Evolutionary conservation across 2,113 vertebrate genomes (phyloP).

Genomic region (Puffinus mauretanicus): DNA sequence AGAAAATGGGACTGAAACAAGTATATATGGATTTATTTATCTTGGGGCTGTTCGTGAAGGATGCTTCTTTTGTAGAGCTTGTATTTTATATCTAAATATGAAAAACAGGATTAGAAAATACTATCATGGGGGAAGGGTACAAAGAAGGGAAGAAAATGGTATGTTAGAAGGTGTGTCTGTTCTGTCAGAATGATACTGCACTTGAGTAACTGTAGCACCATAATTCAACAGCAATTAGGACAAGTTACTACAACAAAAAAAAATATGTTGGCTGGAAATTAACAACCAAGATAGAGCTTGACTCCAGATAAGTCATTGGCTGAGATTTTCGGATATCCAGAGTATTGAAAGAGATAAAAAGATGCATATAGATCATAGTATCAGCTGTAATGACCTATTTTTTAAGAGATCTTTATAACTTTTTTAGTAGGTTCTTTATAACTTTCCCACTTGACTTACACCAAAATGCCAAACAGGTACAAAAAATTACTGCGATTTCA

Average conservation of each 20-base stretch:
- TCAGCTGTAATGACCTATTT: not conserved
- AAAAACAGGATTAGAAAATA: not conserved
- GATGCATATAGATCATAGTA: not conserved
- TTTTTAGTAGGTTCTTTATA: not conserved
- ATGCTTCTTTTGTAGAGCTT: not conserved
- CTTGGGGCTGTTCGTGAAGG: not conserved
- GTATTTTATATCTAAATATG: not conserved
- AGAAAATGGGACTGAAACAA: not conserved
- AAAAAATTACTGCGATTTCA: not conserved
- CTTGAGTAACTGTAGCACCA: not conserved
- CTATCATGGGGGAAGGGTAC: not conserved
- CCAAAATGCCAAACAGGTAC: not conserved
- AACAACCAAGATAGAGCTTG: not conserved
- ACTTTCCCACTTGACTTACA: not conserved
- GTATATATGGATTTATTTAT: not conserved
- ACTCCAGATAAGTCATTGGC: not conserved
- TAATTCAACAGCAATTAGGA: not conserved
- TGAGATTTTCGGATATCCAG: not conserved
- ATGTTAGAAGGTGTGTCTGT: not conserved
- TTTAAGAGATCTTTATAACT: not conserved
- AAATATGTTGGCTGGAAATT: not conserved
- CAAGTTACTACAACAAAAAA: not conserved
- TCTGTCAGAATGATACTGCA: not conserved
- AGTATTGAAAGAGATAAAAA: not conserved
- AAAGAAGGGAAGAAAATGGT: not conserved